Evolutionary conservation across 1,140 invertebrate species (phyloP).

Genomic region (Drosophila parabipectinata): DNA sequence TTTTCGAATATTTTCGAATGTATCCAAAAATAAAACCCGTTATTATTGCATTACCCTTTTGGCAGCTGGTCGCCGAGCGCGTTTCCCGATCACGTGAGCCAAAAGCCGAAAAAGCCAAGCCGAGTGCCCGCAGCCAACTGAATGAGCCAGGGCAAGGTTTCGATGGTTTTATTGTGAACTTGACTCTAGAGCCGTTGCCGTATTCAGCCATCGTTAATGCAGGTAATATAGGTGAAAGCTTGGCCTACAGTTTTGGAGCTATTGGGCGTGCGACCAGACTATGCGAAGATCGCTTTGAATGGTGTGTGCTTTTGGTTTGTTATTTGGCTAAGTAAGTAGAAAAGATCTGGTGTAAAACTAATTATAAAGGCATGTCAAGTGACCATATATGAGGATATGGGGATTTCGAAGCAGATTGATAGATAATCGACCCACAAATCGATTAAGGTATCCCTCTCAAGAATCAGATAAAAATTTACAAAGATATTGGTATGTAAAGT

Average conservation of each 20-base stretch:
- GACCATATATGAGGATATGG: too few relatives aligned
- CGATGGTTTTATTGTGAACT: slow-evolving; percentile 74
- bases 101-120: slow-evolving; percentile 11
- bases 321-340: neutral
- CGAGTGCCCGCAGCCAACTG: slow-evolving; percentile 65
- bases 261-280: slow-evolving; percentile 1
- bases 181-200: slow-evolving; percentile 47
- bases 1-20: slow-evolving; percentile 24
- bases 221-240: slow-evolving; percentile 66
- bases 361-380: too few relatives aligned
- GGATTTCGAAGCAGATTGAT: too few relatives aligned
- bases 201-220: slow-evolving; percentile 16
- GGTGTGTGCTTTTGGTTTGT: slow-evolving; percentile 19
- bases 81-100: slow-evolving; percentile 54
- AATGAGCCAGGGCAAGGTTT: slow-evolving; percentile 62
- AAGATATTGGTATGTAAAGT: too few relatives aligned
- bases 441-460: too few relatives aligned
- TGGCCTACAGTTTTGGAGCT: neutral
- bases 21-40: slow-evolving; percentile 56
- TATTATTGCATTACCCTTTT: slow-evolving; percentile 51
- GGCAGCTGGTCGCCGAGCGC: slow-evolving; percentile 24
- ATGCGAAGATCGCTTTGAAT: neutral
- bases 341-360: neutral
- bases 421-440: too few relatives aligned
- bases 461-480: too few relatives aligned